Percentiles rank a stretch among this genome's conserved stretches.
These are phyloP conservation scores for Ophioderma brevispina DNA, from an alignment of 35 echinoderm and acorn worm species.

Conservation along the genomic window DNA sequence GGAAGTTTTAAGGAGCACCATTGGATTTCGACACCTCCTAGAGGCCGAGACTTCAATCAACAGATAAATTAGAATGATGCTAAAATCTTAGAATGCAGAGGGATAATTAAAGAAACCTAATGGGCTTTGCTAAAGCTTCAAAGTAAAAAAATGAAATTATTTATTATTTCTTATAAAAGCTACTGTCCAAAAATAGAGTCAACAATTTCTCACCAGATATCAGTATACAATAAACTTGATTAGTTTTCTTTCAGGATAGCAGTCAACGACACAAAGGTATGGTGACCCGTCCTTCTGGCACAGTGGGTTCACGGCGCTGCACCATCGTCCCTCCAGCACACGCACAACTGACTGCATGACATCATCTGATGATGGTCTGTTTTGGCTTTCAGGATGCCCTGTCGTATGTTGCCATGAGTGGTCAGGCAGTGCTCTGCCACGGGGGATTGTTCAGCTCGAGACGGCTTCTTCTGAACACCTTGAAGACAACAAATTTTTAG, in stretches of 20 bases:
- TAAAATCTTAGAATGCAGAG: no score
- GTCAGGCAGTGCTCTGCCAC: constrained; percentile 75
- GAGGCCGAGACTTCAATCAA: no score
- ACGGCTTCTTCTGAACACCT: constrained; percentile 62
- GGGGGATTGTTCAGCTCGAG: constrained; percentile 76
- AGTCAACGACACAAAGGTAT: constrained; percentile 69
- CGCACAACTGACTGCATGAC: constrained; percentile 74
- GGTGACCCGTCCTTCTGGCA: not conserved
- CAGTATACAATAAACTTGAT: constrained; percentile 78
- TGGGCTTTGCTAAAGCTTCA: no score
- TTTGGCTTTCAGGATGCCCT: constrained; percentile 77
- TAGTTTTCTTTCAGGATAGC: constrained; percentile 77
- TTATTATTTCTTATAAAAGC: no score
- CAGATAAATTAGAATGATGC: no score
- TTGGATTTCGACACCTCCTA: no score
- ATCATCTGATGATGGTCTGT: constrained; percentile 60
- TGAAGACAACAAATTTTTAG: no score
- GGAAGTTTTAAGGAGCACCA: no score
- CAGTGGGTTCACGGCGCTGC: not conserved
- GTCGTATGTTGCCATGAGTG: constrained; percentile 75
- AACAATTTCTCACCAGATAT: constrained; percentile 71
- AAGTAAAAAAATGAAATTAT: no score
- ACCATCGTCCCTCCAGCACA: constrained; percentile 66
- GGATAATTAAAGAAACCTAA: no score
- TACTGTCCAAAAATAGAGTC: no score